Evolutionary conservation across 2,888 invertebrate species (phyloP).

Genomic region (Drosophila prostipennis): DNA sequence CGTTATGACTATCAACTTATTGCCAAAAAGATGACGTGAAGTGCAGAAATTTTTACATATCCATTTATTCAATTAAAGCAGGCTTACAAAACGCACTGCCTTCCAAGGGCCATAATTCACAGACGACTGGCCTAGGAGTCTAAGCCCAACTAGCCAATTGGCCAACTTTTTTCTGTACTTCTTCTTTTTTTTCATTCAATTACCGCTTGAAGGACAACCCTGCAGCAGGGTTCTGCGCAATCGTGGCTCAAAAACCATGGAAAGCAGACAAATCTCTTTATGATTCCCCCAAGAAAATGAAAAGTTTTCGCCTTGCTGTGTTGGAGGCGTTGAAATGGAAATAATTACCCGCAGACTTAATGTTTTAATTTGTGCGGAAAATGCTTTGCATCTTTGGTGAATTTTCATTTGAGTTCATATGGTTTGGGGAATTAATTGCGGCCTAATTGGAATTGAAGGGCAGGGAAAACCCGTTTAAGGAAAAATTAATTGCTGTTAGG

Average conservation of each 20-base stretch:
- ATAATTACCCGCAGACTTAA: constrained; percentile 71
- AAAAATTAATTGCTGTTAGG: not conserved
- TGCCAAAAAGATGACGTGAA: constrained; percentile 68
- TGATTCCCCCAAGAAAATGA: constrained; percentile 30
- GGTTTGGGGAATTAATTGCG: constrained; percentile 26
- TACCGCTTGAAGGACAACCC: constrained; percentile 64
- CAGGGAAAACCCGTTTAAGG: not conserved
- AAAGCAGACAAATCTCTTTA: constrained; percentile 53
- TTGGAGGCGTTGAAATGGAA: constrained; percentile 69
- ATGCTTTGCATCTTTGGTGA: constrained; percentile 10
- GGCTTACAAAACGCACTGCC: constrained; percentile 56
- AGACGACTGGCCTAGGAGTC: constrained; percentile 73
- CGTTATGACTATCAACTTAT: constrained; percentile 42
- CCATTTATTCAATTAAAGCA: constrained; percentile 66
- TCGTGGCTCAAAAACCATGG: constrained; percentile 16
- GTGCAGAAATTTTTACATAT: constrained; percentile 71
- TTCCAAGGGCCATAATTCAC: constrained; percentile 67
- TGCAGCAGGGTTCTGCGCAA: constrained; percentile 41
- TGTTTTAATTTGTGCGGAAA: constrained; percentile 33
- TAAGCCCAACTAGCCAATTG: constrained; percentile 27
- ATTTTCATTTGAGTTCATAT: constrained; percentile 7
- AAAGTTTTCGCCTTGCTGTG: constrained; percentile 54
- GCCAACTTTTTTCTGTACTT: constrained; percentile 19
- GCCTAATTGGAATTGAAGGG: constrained; percentile 15
- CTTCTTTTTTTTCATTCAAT: constrained; percentile 55